These are phyloP conservation scores for Anas acuta DNA, from an alignment of 2,797 vertebrate species.

Conservation along the genomic window DNA sequence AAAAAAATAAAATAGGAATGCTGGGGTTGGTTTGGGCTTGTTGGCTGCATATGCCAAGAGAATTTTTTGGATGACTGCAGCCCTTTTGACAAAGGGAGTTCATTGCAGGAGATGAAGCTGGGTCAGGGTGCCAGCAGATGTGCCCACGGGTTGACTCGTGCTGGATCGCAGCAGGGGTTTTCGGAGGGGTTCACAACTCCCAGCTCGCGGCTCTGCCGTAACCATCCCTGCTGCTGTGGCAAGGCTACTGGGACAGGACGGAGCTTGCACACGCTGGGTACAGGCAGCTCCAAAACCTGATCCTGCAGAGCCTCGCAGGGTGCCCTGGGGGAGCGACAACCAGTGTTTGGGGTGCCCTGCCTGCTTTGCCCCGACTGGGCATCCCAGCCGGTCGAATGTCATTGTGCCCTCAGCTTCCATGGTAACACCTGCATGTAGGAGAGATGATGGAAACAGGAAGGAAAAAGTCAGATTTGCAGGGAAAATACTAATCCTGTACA, in stretches of 20 bases:
- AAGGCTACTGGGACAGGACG: rapidly evolving
- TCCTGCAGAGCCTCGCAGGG: neutral
- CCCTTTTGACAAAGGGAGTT: neutral
- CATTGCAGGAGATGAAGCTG: rapidly evolving
- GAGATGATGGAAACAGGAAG: neutral
- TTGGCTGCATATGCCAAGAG: neutral
- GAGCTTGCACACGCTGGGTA: rapidly evolving
- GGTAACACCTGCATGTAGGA: rapidly evolving
- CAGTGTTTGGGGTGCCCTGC: neutral
- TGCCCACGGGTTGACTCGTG: neutral
- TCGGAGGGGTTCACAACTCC: neutral
- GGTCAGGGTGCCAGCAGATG: neutral
- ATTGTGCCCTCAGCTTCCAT: neutral
- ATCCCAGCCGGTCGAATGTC: rapidly evolving
- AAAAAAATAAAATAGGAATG: neutral
- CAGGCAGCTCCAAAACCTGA: neutral
- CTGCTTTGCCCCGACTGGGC: neutral
- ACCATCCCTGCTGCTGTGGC: neutral
- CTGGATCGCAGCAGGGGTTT: neutral
- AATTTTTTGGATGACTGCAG: neutral
- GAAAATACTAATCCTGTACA: neutral
- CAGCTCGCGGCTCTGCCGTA: neutral
- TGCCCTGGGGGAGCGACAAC: neutral
- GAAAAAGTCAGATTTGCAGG: neutral
- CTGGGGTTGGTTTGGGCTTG: conserved; percentile 22